phyloP scores from a whole-genome alignment of 2,113 vertebrate species.

The Struthio camelus region DNA sequence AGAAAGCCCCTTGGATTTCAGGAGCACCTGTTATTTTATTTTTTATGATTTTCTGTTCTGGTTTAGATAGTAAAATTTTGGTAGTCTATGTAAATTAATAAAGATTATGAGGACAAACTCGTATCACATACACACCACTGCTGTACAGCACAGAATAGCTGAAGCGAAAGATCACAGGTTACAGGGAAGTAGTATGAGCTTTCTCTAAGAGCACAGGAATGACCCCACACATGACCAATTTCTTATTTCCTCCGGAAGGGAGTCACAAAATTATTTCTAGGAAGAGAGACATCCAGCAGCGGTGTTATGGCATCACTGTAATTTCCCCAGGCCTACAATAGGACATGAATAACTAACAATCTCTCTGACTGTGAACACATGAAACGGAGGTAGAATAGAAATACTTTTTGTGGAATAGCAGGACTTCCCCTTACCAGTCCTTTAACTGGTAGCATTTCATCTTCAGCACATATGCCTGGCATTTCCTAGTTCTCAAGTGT shows the following conservation, averaged over 20 bases:
- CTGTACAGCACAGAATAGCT: background rate
- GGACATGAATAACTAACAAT: background rate
- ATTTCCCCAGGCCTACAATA: background rate
- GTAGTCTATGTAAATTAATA: background rate
- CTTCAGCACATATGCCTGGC: background rate
- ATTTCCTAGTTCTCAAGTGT: background rate
- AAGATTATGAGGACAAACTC: background rate
- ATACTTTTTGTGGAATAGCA: background rate
- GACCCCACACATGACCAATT: background rate
- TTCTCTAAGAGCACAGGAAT: background rate
- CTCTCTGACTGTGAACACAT: background rate
- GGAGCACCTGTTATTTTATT: background rate
- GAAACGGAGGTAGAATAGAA: background rate
- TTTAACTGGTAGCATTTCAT: background rate
- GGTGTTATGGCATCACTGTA: background rate
- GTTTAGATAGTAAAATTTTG: background rate
- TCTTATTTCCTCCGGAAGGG: background rate
- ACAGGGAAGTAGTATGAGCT: background rate
- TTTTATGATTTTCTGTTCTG: background rate
- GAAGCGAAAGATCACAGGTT: background rate
- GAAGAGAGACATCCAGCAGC: background rate
- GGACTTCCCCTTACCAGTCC: background rate
- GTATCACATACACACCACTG: background rate
- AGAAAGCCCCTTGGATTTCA: background rate
- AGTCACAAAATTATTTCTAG: background rate